Conservation (phyloP, 2,888 invertebrate species). For the Quadroppia sp. region DNA sequence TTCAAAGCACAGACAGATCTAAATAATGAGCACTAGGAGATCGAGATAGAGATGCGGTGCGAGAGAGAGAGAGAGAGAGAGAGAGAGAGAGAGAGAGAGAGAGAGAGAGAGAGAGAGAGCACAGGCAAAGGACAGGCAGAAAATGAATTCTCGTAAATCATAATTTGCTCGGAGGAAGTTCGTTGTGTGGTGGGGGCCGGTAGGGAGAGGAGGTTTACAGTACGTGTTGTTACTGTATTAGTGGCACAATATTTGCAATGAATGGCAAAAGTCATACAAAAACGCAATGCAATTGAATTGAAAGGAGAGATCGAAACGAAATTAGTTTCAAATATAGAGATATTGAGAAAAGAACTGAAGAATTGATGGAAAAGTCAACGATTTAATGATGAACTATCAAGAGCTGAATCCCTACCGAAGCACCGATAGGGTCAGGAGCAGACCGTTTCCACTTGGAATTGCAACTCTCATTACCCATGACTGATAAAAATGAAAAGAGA, state of each 20-base stretch:
- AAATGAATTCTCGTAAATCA: neutral
- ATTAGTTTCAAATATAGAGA: neutral
- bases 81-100: neutral
- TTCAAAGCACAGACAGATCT: neutral
- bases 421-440: too few species aligned
- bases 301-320: neutral
- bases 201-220: neutral
- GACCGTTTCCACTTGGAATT: too few species aligned
- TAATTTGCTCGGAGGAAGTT: neutral
- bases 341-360: neutral
- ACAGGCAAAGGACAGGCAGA: too few species aligned
- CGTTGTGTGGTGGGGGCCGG: neutral
- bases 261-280: neutral
- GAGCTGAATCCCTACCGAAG: neutral
- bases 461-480: neutral
- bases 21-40: neutral
- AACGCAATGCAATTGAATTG: neutral
- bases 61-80: neutral
- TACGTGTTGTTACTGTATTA: neutral
- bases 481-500: neutral
- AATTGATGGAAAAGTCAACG: neutral
- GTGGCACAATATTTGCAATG: neutral
- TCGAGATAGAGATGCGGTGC: neutral
- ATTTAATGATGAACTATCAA: neutral
- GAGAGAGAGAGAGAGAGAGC: neutral